Evolutionary conservation across 2,888 invertebrate species (phyloP).

Genomic region (Ormyrus thymus): DNA sequence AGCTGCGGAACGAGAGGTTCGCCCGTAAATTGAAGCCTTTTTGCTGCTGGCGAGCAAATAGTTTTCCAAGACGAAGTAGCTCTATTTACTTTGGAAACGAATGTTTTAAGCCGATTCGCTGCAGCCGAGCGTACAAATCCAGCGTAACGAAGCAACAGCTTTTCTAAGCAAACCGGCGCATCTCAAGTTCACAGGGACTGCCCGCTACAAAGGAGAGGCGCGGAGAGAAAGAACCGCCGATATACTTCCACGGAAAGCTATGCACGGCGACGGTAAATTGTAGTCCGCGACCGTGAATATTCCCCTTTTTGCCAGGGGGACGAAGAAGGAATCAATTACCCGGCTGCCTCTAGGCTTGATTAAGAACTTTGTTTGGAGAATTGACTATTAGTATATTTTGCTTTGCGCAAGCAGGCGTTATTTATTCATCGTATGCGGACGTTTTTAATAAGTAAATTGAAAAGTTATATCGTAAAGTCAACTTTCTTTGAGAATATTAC

Average conservation of each 20-base stretch:
- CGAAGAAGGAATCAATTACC: slow-evolving; percentile 21
- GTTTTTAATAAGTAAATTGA: no score
- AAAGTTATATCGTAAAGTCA: no score
- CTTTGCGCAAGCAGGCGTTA: no score
- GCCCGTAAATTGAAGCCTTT: background rate
- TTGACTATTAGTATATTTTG: no score
- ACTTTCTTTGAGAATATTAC: no score
- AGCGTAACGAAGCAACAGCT: slow-evolving; percentile 30
- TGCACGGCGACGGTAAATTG: slow-evolving; percentile 14
- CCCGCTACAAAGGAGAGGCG: background rate
- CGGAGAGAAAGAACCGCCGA: background rate
- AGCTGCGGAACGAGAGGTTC: background rate
- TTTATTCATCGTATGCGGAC: no score
- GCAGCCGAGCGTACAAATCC: slow-evolving; percentile 30
- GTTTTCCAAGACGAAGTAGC: slow-evolving; percentile 9
- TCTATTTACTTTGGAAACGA: slow-evolving; percentile 12
- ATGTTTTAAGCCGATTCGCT: slow-evolving; percentile 23
- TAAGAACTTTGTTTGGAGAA: no score
- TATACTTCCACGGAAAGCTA: slow-evolving; percentile 22
- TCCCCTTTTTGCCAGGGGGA: background rate
- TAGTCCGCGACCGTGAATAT: slow-evolving; percentile 2
- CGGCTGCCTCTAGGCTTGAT: no score
- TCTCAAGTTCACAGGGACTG: slow-evolving; percentile 34
- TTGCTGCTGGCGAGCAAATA: background rate
- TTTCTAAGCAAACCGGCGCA: slow-evolving; percentile 22